Conservation (phyloP, 2,113 vertebrate species). For the Anolis carolinensis region DNA sequence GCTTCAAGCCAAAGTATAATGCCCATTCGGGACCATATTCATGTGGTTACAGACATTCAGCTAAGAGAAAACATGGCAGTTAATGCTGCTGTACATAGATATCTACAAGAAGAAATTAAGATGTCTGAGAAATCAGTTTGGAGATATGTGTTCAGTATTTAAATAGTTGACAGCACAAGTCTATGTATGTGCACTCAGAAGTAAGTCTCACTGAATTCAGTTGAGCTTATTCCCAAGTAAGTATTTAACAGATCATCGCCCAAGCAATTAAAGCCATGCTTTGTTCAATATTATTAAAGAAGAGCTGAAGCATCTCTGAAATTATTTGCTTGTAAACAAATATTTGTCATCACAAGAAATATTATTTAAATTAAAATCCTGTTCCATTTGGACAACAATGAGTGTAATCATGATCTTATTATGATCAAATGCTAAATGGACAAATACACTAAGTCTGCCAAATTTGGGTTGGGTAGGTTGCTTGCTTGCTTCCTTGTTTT, state of each 20-base stretch:
- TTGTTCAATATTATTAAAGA: neutral
- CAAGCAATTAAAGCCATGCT: neutral
- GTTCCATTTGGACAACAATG: conserved; percentile 29
- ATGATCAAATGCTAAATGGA: conserved; percentile 27
- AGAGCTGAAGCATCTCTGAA: neutral
- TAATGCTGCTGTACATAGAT: neutral
- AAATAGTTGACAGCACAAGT: neutral
- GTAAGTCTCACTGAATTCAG: neutral
- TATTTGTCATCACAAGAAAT: neutral
- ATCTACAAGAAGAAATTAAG: too few species aligned
- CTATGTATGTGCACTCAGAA: neutral
- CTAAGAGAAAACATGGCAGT: neutral
- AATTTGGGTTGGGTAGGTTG: conserved; percentile 37
- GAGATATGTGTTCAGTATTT: neutral
- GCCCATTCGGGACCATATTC: too few species aligned
- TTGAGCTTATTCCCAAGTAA: neutral
- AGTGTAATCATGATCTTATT: conserved; percentile 18
- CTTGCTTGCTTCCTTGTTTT: neutral
- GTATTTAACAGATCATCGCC: neutral
- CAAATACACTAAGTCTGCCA: conserved; percentile 47
- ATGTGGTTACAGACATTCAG: neutral
- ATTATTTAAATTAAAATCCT: conserved; percentile 28
- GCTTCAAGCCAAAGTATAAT: too few species aligned
- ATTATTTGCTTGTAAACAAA: conserved; percentile 29
- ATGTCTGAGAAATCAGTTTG: neutral